Base-by-base conservation (phyloP, 30 jellyfish, hydroid and myxozoan species). In the Rhopilema esculentum region DNA sequence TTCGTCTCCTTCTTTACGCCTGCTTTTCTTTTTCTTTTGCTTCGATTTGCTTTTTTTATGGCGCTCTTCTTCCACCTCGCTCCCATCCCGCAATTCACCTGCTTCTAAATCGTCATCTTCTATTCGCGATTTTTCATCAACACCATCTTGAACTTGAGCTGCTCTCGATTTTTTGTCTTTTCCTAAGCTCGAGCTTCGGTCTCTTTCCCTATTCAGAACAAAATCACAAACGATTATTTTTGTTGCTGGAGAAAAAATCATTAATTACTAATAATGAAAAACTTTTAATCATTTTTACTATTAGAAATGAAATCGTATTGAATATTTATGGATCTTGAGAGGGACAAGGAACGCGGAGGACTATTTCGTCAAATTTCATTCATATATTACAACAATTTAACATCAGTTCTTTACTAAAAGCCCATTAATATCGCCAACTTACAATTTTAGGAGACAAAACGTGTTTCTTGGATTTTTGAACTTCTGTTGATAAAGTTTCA, bases 61-160 rank as follows among this genome's bases (percentile, higher is more conserved):
- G 49, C 19, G 53, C 24, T 75, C 49, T 16, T 49, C 0, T 1
- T 8, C 31, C 2, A 19, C 23, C 70, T 78, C 88, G 15, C 68
- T 80, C 12, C 57, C 57, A 17, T 65, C 90, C 32, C 74, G 33
- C 20, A 80, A 50, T 50, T 80, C 90, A 29, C 90, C 90, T 8
- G 90, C 90, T 48, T 80, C 90, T 20, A 80, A 57, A 22, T 65
- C 82, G 23, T 61, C 75, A 1, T 2, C 27, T 18, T 1, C 51
- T n/a, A 63, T 2, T n/a, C 27, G 29, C 8, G 72, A 18, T 18
- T 63, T 7, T 2, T 63, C 72, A 24, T 63, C 29, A 19, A 63
- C 72, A 63, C 8, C 29, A 8, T n/a, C 8, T 18, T 7, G 8
- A 1, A 8, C 29, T 2, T 7, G 72, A 6, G 6, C 72, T 18